Conservation (phyloP, 1,140 invertebrate genomes). For the Drosophila leontia region DNA sequence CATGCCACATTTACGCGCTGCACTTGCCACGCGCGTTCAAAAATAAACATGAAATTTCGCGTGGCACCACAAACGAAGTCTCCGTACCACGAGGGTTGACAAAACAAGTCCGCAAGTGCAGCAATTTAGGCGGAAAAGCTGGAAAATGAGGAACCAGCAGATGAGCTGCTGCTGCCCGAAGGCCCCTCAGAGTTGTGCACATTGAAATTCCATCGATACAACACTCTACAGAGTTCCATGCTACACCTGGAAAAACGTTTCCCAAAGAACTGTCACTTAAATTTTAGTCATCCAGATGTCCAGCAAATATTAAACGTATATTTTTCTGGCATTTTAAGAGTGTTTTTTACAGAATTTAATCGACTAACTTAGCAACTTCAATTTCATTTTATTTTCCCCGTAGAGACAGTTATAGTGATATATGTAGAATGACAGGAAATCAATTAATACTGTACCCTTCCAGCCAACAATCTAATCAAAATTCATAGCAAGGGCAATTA, state of each 20-base stretch:
- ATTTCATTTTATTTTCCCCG: too few species aligned
- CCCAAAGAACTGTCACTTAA: background rate
- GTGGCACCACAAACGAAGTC: constrained; percentile 17
- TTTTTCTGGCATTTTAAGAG: background rate
- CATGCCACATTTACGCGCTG: constrained; percentile 68
- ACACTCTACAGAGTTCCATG: background rate
- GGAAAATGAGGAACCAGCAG: constrained; percentile 1
- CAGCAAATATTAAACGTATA: background rate
- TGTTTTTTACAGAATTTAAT: background rate
- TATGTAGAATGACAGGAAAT: background rate
- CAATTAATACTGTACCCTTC: constrained; percentile 7
- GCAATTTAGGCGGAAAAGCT: constrained; percentile 59
- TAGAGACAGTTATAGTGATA: background rate
- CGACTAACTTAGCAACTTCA: background rate
- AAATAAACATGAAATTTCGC: constrained; percentile 65
- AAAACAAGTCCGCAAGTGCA: constrained; percentile 51
- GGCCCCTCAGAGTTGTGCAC: background rate
- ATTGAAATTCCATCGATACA: constrained; percentile 16
- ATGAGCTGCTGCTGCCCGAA: constrained; percentile 10
- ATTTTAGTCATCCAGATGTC: background rate
- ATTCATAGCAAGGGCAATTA: constrained; percentile 44
- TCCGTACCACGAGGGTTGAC: constrained; percentile 27
- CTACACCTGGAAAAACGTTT: background rate
- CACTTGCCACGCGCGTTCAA: constrained; percentile 74
- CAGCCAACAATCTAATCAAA: constrained; percentile 18